These are phyloP conservation scores for Parus major DNA, from an alignment of 2,113 vertebrate genomes.

Conservation along the genomic window DNA sequence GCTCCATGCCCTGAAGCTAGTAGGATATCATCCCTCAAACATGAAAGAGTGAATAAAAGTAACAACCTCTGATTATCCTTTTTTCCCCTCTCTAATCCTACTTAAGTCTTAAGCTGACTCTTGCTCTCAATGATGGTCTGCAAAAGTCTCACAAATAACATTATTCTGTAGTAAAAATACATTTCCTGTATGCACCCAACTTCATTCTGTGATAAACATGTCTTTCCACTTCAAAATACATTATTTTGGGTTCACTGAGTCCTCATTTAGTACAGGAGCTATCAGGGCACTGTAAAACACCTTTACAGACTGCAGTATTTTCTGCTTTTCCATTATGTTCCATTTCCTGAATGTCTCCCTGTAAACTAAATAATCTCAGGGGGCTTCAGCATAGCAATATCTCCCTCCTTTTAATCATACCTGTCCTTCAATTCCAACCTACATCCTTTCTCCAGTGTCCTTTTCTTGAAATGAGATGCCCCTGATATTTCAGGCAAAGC, in stretches of 20 bases:
- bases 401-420: not conserved
- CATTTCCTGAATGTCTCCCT: not conserved
- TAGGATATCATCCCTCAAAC: not conserved
- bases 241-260: not conserved
- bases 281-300: not conserved
- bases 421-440: not conserved
- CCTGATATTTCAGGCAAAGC: not conserved
- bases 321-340: not conserved
- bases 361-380: not conserved
- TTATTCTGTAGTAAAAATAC: not conserved
- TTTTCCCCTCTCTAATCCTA: not conserved
- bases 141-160: not conserved
- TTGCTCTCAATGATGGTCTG: not conserved
- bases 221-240: not conserved
- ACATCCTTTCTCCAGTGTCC: not conserved
- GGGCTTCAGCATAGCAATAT: not conserved
- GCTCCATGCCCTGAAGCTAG: not conserved
- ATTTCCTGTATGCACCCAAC: not conserved
- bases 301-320: not conserved
- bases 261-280: not conserved
- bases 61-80: not conserved
- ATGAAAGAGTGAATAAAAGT: not conserved
- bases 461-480: not conserved
- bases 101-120: not conserved
- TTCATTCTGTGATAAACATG: not conserved